Evolutionary conservation across 2,797 vertebrate genomes (phyloP), one percentile per base, ranked within the genome.

Genomic region (Myripristis jacobus): DNA sequence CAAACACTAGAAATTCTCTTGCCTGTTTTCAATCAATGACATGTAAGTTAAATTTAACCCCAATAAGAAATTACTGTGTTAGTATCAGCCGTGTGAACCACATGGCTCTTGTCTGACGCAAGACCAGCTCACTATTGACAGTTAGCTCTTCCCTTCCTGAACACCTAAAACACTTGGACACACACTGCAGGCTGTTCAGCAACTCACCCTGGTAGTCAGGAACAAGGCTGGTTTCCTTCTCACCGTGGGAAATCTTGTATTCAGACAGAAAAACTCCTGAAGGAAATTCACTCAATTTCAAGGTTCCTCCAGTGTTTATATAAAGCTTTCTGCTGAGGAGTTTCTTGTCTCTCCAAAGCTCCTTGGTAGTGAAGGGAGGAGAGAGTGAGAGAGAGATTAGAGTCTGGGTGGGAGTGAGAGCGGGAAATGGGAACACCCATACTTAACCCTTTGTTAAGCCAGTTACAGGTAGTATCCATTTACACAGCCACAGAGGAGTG

Each of bases 81-180:
- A 55, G 21, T 79, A 51, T 66, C n/a, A 41, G 52, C 60, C 31
- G 43, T 47, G 21, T 3, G 1, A 1, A 78, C 55, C 91, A 85
- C 89, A 89, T 91, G 91, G 84, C 56, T 74, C 58, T 75, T 86
- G 89, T 91, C 93, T 94, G 94, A 94, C 65, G 93, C 94, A 94
- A 95, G 77, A 94, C 77, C 81, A 53, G 58, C 73, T 67, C 69
- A 67, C 57, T 78, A 90, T 92, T 93, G 91, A 90, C 88, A 88
- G 83, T 82, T 82, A 78, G 81, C 77, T 69, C 69, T 80, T 79
- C 74, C 79, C 29, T 72, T 80, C 60, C 73, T 69, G 36, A 46
- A 31, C 36, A 73, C 77, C 34, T 67, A n/a, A 34, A 56, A 74
- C 58, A 69, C 44, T 63, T 47, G 51, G 36, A 81, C 27, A 67